Conservation (phyloP, 2,113 vertebrate species). For the Carassius auratus region DNA sequence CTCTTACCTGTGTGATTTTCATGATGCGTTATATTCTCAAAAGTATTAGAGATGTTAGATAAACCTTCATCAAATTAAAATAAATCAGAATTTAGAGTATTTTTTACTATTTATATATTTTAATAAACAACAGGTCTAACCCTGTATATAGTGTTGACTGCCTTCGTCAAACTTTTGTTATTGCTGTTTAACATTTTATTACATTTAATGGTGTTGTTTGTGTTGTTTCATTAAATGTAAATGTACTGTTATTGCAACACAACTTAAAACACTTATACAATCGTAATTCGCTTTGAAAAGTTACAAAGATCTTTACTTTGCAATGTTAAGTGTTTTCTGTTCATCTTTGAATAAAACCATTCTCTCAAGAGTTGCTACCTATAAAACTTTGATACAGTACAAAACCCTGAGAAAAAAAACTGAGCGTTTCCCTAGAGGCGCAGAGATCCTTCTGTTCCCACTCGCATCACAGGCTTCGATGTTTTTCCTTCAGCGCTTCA, state of each 20-base stretch:
- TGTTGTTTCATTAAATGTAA: too few species aligned
- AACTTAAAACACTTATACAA: neutral
- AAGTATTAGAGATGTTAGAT: neutral
- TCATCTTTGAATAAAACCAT: neutral
- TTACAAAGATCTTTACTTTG: neutral
- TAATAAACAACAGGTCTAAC: too few species aligned
- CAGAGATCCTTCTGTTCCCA: neutral
- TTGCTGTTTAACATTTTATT: neutral
- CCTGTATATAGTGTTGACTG: neutral
- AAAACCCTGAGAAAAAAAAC: slow-evolving; percentile 9
- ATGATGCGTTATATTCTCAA: neutral
- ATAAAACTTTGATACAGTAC: neutral
- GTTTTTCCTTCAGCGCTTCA: slow-evolving; percentile 7
- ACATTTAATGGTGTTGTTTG: neutral
- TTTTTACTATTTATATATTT: too few species aligned
- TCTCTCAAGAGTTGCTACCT: slow-evolving; percentile 6
- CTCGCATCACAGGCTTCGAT: neutral
- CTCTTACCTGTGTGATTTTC: neutral
- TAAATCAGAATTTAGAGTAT: too few species aligned
- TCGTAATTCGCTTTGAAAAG: neutral
- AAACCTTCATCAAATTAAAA: neutral
- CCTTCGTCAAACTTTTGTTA: neutral
- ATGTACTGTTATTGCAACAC: neutral
- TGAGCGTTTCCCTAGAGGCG: neutral
- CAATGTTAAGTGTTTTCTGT: neutral